phyloP scores from a whole-genome alignment of 1,140 invertebrate genomes.

The Gonatopus flavifemur region DNA sequence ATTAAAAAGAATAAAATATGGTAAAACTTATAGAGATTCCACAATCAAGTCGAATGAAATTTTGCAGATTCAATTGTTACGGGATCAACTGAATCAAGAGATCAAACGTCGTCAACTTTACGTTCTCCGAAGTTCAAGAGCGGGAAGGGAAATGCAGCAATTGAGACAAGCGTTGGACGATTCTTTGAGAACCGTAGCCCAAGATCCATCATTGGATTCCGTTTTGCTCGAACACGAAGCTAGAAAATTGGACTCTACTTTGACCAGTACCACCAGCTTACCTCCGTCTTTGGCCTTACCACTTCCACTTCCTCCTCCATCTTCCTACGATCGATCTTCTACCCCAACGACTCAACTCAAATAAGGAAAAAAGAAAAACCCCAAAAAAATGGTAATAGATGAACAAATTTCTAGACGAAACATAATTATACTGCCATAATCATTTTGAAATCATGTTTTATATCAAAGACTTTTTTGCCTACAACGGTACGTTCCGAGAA shows the following conservation, averaged over 20 bases:
- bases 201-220: conserved; percentile 80
- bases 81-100: conserved; percentile 83
- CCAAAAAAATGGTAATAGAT: neutral
- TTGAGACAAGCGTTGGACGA: conserved; percentile 80
- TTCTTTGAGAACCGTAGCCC: conserved; percentile 78
- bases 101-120: conserved; percentile 84
- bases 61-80: conserved; percentile 69
- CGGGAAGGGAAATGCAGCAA: conserved; percentile 83
- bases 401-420: neutral
- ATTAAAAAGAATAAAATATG: too few relatives aligned
- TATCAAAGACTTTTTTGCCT: too few relatives aligned
- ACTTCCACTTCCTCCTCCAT: conserved; percentile 36
- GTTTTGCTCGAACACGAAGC: conserved; percentile 83
- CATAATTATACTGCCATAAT: neutral
- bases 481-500: too few relatives aligned
- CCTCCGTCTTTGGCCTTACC: conserved; percentile 57
- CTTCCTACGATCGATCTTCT: conserved; percentile 44
- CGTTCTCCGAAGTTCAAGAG: conserved; percentile 76
- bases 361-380: conserved; percentile 24
- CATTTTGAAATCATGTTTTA: too few relatives aligned
- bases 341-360: conserved; percentile 54
- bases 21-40: too few relatives aligned
- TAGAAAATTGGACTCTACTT: conserved; percentile 73
- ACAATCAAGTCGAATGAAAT: too few relatives aligned
- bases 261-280: conserved; percentile 63